Evolutionary conservation across 2,888 invertebrate genomes (phyloP).

Genomic region (Apamea anceps): DNA sequence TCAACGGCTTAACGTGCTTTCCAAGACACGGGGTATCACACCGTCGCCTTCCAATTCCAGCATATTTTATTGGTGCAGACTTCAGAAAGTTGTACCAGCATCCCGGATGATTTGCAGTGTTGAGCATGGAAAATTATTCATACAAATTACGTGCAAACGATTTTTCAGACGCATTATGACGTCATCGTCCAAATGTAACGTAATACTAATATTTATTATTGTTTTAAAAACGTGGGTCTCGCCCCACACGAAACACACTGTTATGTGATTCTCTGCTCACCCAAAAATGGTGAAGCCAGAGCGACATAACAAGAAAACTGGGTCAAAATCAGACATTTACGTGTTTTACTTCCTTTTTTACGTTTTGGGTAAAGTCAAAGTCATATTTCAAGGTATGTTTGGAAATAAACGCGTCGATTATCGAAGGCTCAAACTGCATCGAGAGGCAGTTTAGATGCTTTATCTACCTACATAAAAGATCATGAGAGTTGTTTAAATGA

Average conservation of each 20-base stretch:
- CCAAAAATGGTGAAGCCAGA: constrained; percentile 30
- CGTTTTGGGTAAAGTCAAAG: constrained; percentile 55
- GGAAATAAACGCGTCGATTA: constrained; percentile 18
- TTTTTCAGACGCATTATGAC: background rate
- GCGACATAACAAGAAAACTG: constrained; percentile 33
- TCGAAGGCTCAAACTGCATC: constrained; percentile 17
- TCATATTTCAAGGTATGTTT: constrained; percentile 55
- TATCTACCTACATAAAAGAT: background rate
- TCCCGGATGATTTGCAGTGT: too few species aligned
- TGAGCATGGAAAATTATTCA: too few species aligned
- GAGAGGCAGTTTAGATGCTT: constrained; percentile 14
- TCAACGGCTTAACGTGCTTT: too few species aligned
- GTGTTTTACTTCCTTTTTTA: constrained; percentile 53
- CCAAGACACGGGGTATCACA: too few species aligned
- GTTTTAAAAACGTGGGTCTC: background rate
- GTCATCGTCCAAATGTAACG: background rate
- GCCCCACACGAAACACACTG: constrained; percentile 1
- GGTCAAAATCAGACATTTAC: constrained; percentile 53
- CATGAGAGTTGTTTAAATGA: background rate
- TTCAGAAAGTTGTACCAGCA: background rate
- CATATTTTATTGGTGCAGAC: background rate
- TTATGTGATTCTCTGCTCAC: constrained; percentile 27
- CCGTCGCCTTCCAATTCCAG: too few species aligned
- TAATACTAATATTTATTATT: constrained; percentile 10
- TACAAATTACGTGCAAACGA: too few species aligned